A percentile compares a stretch with the other conserved stretches of the same genome.
phyloP scores from a whole-genome alignment of 2,888 invertebrate species.

The Arrhopalites spinosus region DNA sequence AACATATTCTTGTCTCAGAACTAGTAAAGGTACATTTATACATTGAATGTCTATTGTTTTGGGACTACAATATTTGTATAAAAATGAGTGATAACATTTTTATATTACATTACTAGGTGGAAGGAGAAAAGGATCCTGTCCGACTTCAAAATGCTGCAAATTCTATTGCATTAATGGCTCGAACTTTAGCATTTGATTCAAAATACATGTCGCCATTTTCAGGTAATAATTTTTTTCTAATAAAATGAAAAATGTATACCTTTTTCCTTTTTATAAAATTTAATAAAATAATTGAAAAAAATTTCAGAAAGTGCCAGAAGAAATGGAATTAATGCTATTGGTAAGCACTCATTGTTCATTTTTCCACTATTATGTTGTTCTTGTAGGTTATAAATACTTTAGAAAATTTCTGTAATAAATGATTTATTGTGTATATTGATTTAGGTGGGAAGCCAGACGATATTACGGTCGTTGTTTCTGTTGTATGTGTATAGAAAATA shows the following conservation, averaged over 20 bases:
- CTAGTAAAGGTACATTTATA: conserved; percentile 72
- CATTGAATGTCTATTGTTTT: not conserved
- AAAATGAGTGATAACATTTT: conserved; percentile 18
- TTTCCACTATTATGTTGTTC: not conserved
- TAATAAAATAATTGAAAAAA: too few species aligned
- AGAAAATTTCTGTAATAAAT: not conserved
- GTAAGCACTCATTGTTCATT: conserved; percentile 62
- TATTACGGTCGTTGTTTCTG: conserved; percentile 47
- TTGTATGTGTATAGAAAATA: too few species aligned
- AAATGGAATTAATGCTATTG: conserved; percentile 90
- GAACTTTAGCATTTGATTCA: conserved; percentile 90
- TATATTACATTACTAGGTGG: conserved; percentile 36
- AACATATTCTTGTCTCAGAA: conserved; percentile 84
- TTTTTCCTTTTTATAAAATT: too few species aligned
- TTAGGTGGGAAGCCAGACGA: conserved; percentile 98
- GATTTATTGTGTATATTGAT: too few species aligned
- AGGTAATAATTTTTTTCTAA: too few species aligned
- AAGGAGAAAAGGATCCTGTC: conserved; percentile 65
- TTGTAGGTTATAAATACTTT: not conserved
- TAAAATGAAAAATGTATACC: too few species aligned
- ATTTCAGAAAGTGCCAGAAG: conserved; percentile 87
- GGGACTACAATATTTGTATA: not conserved
- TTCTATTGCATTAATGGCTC: conserved; percentile 92
- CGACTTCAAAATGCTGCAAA: conserved; percentile 89
- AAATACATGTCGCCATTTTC: conserved; percentile 95